Percentiles rank a stretch among this genome's conserved stretches.
Conservation (phyloP, 2,888 invertebrate species). For the Barypeithes pellucidus region DNA sequence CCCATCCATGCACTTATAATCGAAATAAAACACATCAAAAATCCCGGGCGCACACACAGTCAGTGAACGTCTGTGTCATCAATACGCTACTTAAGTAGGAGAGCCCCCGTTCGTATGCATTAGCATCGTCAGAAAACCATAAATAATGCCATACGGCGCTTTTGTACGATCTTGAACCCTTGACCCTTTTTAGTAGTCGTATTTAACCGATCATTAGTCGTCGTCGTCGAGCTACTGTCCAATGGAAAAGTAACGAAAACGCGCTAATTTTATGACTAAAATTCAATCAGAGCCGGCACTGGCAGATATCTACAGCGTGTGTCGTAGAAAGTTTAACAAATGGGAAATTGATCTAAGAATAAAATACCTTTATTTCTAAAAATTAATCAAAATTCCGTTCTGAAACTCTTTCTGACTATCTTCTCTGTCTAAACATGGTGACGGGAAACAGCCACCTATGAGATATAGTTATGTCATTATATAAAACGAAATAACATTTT, state of each 20-base stretch:
- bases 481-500: no score
- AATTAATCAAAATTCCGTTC: no score
- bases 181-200: slow-evolving; percentile 47
- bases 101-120: slow-evolving; percentile 57
- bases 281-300: not conserved
- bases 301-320: no score
- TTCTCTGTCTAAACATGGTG: no score
- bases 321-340: no score
- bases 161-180: slow-evolving; percentile 45
- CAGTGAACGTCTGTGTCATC: slow-evolving; percentile 54
- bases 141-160: slow-evolving; percentile 32
- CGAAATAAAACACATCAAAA: slow-evolving; percentile 27
- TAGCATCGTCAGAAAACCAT: slow-evolving; percentile 60
- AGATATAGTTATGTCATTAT: no score
- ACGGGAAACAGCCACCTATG: no score
- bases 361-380: no score
- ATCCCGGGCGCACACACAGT: not conserved
- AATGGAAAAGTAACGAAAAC: not conserved
- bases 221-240: slow-evolving; percentile 1
- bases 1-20: slow-evolving; percentile 22
- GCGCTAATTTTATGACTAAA: no score
- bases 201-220: slow-evolving; percentile 22
- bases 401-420: no score
- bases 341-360: no score
- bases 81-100: slow-evolving; percentile 63